Percentiles rank a stretch among this genome's conserved stretches.
phyloP scores from a whole-genome alignment of 2,888 invertebrate genomes.

The Epirrhoe tristata region DNA sequence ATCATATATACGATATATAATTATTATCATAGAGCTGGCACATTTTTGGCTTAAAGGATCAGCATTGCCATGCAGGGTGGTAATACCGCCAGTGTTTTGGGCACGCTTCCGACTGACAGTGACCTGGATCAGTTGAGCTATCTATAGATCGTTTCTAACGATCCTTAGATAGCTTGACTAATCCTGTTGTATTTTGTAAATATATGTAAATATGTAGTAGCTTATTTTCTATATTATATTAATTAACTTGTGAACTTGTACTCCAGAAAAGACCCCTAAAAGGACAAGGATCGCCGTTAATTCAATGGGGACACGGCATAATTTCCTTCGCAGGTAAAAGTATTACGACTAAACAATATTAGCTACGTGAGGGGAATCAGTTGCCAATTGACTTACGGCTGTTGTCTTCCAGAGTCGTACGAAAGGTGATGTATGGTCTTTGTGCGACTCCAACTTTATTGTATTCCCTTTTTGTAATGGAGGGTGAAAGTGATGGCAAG shows the following conservation, averaged over 20 bases:
- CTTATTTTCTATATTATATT: no score
- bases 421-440: constrained; percentile 44
- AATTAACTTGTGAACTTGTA: constrained; percentile 5
- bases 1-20: no score
- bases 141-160: no score
- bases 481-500: constrained; percentile 35
- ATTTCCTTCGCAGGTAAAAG: constrained; percentile 72
- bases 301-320: constrained; percentile 69
- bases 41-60: no score
- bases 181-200: no score
- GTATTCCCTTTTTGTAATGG: constrained; percentile 47
- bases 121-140: no score
- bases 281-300: constrained; percentile 58
- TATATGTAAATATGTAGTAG: no score
- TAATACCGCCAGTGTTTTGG: no score
- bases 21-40: no score
- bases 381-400: constrained; percentile 62
- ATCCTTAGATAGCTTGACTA: no score
- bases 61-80: no score
- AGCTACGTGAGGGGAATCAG: constrained; percentile 70
- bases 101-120: no score
- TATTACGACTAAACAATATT: constrained; percentile 77
- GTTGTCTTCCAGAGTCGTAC: constrained; percentile 41
- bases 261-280: constrained; percentile 29
- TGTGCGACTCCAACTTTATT: constrained; percentile 45